Evolutionary conservation across 2,888 invertebrate genomes (phyloP), one percentile per base, ranked within the genome.

Genomic region (Andrena marginata): DNA sequence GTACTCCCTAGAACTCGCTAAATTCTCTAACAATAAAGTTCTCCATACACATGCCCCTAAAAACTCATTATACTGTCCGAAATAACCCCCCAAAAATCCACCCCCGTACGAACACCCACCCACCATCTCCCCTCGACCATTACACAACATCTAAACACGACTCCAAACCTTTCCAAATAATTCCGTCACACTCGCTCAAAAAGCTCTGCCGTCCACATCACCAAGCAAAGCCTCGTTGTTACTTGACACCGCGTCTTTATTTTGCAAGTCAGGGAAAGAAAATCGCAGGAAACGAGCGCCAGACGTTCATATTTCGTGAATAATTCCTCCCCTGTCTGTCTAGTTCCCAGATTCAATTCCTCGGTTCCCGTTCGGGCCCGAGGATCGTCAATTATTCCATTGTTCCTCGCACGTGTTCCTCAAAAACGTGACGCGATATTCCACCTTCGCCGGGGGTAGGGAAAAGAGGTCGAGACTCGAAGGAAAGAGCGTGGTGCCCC

Each of bases 351-450:
- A 16, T 65, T 51, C 69, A 16, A 48, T 54, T 70, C 54, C 62
- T 62, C 62, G 2, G 23, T 10, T 20, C 16, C 4, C 3, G 16
- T 26, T 13, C 16, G 10, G 42, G 8, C 35, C 7, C 5, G 6
- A 20, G 35, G 35, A 62, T 76, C 70, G 76, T 31, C 69, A n/a
- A 76, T 76, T 76, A 70, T 76, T 70, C 51, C 70, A 3, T 63
- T 42, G 54, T 63, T 70, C 29, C 42, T 70, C 31, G 62, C 54
- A 2, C 70, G 54, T 54, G 54, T 63, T 54, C 23, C 5, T 42
- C 49, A 7, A 35, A 62, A 33, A 59, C 42, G 67, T 33, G 68
- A 48, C 29, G 64, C 35, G 23, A 49, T 49, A 65, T 65, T 8
- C 48, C n/a, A 48, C 48, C 7, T 16, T 35, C 10, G 35, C 35